Base-by-base conservation (phyloP, 2,888 invertebrate genomes). In the Stenotaenia linearis region DNA sequence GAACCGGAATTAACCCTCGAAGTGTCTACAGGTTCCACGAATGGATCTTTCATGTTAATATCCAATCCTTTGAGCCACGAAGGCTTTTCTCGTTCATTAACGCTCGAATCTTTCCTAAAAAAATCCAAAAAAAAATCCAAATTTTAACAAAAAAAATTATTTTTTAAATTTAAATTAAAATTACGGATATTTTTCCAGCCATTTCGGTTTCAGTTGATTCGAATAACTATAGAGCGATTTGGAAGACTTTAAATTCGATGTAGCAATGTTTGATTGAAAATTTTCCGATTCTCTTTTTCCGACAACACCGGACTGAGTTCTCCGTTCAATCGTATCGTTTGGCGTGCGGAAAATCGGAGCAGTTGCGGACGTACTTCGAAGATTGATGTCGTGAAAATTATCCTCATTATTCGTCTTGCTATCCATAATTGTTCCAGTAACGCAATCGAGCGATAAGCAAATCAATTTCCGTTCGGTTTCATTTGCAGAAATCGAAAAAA, bases 21-120 rank as follows among this genome's bases (percentile, higher is more conserved):
- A 23, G 3, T 56, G 18, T 32, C 21, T 32, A n/a, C 10, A 9
- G 79, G 79, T 21, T 75, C 74, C 40, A 74, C 7, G 18, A 79
- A 79, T 0, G 79, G 79, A 9, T 79, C 79, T 21, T 23, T 75
- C 23, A 79, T 75, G 35, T 79, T 74, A 0, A 79, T 75, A n/a
- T 79, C 79, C 9, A 79, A 35, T 4, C 79, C 79, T 75, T 75
- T 79, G 21, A 79, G 40, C 79, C 79, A 79, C 1, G 79, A 75
- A 3, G 79, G 79, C 23, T 25, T 21, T 79, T 21, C 75, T 6
- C 40, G 25, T 12, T 10, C 25, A 23, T 69, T 28, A 25, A 69
- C 69, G 1, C 28, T 10, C 28, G 1, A 25, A 23, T 69, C 69
- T n/a, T 69, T 25, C 28, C 69, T 69, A 75, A 6, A 75, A 75